Percentiles rank a stretch among this genome's conserved stretches.
These are phyloP conservation scores for Xanthia togata DNA, from an alignment of 2,888 invertebrate genomes.

Conservation along the genomic window DNA sequence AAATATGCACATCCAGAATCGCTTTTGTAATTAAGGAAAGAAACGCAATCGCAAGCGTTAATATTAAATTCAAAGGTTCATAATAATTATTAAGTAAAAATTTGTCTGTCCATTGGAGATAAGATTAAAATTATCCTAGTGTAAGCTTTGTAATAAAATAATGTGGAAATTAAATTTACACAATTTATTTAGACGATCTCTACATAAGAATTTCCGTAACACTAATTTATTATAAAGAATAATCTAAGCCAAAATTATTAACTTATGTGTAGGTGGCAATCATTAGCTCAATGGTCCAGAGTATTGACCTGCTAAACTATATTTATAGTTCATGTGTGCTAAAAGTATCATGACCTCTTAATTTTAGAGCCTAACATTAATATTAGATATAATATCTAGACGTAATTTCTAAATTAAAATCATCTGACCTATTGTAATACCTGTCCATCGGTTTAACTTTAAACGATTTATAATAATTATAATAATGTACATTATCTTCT, in stretches of 20 bases:
- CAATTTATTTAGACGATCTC: conserved; percentile 85
- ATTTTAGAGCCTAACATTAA: conserved; percentile 82
- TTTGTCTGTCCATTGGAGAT: conserved; percentile 67
- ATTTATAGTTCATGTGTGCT: conserved; percentile 74
- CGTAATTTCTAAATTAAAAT: conserved; percentile 71
- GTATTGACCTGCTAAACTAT: conserved; percentile 73
- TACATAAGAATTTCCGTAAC: conserved; percentile 83
- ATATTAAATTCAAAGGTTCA: conserved; percentile 48
- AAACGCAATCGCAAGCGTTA: conserved; percentile 55
- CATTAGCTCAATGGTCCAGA: conserved; percentile 76
- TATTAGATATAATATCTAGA: conserved; percentile 67
- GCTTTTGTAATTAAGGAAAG: conserved; percentile 75
- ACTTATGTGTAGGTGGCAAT: conserved; percentile 79
- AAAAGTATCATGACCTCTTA: conserved; percentile 79
- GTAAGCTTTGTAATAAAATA: conserved; percentile 77
- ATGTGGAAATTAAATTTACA: conserved; percentile 82
- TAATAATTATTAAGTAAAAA: conserved; percentile 47
- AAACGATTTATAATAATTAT: conserved; percentile 78
- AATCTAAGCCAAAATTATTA: conserved; percentile 80
- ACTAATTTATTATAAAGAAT: conserved; percentile 73
- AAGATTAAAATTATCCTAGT: conserved; percentile 62
- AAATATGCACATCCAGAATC: conserved; percentile 71
- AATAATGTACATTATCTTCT: conserved; percentile 85
- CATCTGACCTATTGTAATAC: conserved; percentile 72
- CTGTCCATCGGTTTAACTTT: conserved; percentile 75